Percentiles rank a stretch among this genome's conserved stretches.
phyloP scores from a whole-genome alignment of 2,888 invertebrate species.

The Diarsia rubi region DNA sequence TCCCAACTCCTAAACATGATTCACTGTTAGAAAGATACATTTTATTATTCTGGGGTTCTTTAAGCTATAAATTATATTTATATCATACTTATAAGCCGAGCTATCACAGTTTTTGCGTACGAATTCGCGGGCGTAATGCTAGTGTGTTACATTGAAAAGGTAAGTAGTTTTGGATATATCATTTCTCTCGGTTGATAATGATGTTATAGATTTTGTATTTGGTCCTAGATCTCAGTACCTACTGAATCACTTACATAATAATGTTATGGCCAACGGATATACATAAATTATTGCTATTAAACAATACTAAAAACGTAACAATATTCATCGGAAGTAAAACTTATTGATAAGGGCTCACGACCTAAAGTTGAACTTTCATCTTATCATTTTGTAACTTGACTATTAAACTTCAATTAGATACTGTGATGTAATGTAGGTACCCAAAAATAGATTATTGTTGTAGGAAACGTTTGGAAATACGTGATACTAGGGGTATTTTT shows the following conservation, averaged over 20 bases:
- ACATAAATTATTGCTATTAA: conserved; percentile 14
- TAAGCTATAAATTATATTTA: too few relatives aligned
- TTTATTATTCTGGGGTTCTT: too few relatives aligned
- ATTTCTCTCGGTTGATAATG: background rate
- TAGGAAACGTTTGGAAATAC: background rate
- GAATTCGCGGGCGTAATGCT: too few relatives aligned
- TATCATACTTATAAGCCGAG: too few relatives aligned
- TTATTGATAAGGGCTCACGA: conserved; percentile 36
- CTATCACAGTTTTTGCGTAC: too few relatives aligned
- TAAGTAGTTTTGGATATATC: background rate
- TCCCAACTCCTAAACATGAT: too few relatives aligned
- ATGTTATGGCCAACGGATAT: conserved; percentile 16
- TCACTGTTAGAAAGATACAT: too few relatives aligned
- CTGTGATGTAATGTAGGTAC: background rate
- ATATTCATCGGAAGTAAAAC: conserved; percentile 55
- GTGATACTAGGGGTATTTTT: background rate
- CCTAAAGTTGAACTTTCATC: conserved; percentile 52
- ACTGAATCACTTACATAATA: background rate
- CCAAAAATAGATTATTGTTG: conserved; percentile 4
- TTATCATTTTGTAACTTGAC: conserved; percentile 40
- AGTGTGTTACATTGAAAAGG: background rate
- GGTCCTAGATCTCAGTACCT: background rate
- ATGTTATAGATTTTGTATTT: background rate
- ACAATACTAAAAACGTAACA: conserved; percentile 7
- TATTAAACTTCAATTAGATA: conserved; percentile 48